Evolutionary conservation across 2,888 invertebrate species (phyloP), one percentile per base, ranked within the genome.

Genomic region (Dinocampus coccinellae): DNA sequence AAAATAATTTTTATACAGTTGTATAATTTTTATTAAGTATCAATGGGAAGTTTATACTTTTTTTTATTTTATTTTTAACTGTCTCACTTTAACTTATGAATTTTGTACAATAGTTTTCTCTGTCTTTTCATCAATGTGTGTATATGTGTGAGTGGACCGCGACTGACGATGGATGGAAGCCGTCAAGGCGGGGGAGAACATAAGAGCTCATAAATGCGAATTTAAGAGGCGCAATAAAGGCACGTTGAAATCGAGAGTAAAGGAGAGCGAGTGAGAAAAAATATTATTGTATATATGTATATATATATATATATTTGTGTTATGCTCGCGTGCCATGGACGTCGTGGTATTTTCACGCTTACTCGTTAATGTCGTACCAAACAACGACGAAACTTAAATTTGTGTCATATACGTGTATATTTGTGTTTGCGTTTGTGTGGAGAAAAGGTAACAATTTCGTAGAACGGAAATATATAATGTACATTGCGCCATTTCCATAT

Each of bases 161-260:
- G 64, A 69, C 64, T 60, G 63, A 73, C 73, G 72, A 72, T 70
- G 72, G 69, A 72, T 70, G 73, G 70, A 67, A 73, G 71, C 69
- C 73, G 71, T 75, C 63, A 71, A 77, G 75, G 78, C 77, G 80
- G 77, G 82, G 79, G 80, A 82, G 82, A 82, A 82, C 85, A 85
- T 87, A 87, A 87, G 86, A 87, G 87, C 87, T 87, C 87, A 87
- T 87, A 87, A 87, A 87, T 87, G 87, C 82, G 87, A 87, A 87
- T 87, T 87, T 87, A 87, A 87, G 85, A 87, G 87, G 85, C 84
- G 87, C 84, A 87, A 87, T 87, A 87, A 87, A 87, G 87, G 86
- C 86, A 87, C 87, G 85, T 85, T 87, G 86, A 87, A 87, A 87
- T 87, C 84, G 87, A 87, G 87, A 87, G 87, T 87, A 84, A 87